A percentile compares a stretch with the other conserved stretches of the same genome.
These are phyloP conservation scores for Vanessa atalanta DNA, from an alignment of 1,140 invertebrate species.

Conservation along the genomic window DNA sequence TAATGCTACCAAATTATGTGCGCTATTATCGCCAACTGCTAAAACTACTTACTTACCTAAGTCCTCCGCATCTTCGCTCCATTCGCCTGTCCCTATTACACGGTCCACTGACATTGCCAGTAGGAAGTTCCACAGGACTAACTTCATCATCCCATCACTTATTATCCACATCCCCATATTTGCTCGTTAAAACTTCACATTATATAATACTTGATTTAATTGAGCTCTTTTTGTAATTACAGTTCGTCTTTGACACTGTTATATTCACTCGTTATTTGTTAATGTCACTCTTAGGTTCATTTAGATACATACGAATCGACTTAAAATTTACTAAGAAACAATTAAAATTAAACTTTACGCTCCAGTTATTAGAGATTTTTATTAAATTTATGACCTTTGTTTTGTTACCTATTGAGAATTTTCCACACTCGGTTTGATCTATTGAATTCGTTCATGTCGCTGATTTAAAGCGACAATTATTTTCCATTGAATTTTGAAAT, in stretches of 20 bases:
- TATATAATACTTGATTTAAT: conserved; percentile 11
- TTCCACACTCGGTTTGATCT: conserved; percentile 30
- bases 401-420: conserved; percentile 37
- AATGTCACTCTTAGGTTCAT: conserved; percentile 19
- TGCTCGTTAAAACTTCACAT: conserved; percentile 22
- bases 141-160: conserved; percentile 43
- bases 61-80: conserved; percentile 75
- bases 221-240: conserved; percentile 1
- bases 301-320: conserved; percentile 7
- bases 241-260: conserved; percentile 17
- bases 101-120: conserved; percentile 51
- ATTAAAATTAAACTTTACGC: conserved; percentile 19
- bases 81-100: conserved; percentile 64
- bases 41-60: conserved; percentile 57
- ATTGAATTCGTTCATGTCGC: conserved; percentile 25
- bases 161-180: conserved; percentile 27
- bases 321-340: conserved; percentile 10
- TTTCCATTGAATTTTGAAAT: conserved; percentile 14
- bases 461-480: conserved; percentile 11
- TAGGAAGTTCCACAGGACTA: conserved; percentile 45
- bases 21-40: conserved; percentile 4
- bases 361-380: conserved; percentile 14
- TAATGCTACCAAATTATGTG: background rate
- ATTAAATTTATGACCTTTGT: background rate
- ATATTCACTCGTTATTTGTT: conserved; percentile 14